These are phyloP conservation scores for Luffia ferchaultella DNA, from an alignment of 2,888 invertebrate species.

Conservation along the genomic window DNA sequence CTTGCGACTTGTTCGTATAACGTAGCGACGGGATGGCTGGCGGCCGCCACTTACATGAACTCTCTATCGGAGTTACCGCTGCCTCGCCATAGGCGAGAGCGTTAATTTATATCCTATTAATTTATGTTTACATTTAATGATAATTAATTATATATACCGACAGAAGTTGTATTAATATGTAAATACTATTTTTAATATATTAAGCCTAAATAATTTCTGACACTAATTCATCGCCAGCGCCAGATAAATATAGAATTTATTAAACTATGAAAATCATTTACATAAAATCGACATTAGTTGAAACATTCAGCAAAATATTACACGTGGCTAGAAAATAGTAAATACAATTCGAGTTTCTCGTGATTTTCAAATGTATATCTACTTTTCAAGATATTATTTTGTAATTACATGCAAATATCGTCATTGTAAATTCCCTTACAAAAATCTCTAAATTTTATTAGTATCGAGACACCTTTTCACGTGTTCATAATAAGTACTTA, in stretches of 20 bases:
- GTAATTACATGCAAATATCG: constrained; percentile 20
- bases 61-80: too few species aligned
- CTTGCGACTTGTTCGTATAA: constrained; percentile 61
- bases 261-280: too few species aligned
- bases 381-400: constrained; percentile 10
- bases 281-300: too few species aligned
- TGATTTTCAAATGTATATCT: too few species aligned
- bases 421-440: constrained; percentile 28
- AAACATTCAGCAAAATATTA: too few species aligned
- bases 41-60: neutral
- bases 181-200: neutral
- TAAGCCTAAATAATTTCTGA: too few species aligned
- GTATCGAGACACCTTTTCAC: constrained; percentile 32
- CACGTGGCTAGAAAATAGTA: too few species aligned
- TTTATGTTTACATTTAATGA: neutral
- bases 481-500: constrained; percentile 36
- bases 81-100: too few species aligned
- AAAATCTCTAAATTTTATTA: constrained; percentile 23
- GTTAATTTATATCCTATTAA: neutral
- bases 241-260: too few species aligned
- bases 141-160: neutral
- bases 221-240: too few species aligned
- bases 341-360: too few species aligned
- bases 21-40: constrained; percentile 12
- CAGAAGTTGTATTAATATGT: neutral